Conservation (phyloP, 2,888 invertebrate genomes). For the Pharmacophagus antenor region DNA sequence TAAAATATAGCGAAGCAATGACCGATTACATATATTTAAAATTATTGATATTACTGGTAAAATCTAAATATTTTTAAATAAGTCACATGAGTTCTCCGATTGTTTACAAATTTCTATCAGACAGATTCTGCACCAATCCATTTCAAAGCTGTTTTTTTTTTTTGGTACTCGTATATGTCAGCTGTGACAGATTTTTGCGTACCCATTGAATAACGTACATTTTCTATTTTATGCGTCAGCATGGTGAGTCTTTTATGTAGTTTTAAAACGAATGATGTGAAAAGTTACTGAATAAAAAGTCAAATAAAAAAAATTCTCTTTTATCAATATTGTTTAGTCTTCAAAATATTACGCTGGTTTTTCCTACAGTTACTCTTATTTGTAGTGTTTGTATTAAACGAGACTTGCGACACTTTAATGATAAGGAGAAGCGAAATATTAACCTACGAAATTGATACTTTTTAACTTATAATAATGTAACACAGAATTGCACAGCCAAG, state of each 20-base stretch:
- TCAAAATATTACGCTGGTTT: no score
- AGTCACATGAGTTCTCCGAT: not conserved
- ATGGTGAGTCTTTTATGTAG: conserved; percentile 8
- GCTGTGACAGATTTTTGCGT: conserved; percentile 1
- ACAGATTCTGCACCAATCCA: not conserved
- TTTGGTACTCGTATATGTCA: not conserved
- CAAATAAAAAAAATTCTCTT: not conserved
- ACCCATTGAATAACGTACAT: not conserved
- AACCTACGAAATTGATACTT: no score
- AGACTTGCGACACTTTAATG: no score
- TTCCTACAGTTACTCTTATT: no score
- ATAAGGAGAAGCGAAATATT: no score
- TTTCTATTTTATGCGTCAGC: not conserved
- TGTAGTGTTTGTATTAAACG: no score
- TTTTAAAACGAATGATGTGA: conserved; percentile 10
- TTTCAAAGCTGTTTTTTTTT: not conserved
- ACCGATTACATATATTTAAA: conserved; percentile 4
- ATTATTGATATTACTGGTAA: not conserved
- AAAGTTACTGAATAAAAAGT: not conserved
- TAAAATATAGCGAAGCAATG: not conserved
- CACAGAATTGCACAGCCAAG: no score
- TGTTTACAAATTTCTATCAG: not conserved
- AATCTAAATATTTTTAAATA: not conserved
- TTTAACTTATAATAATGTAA: no score
- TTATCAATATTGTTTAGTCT: not conserved